A percentile compares a stretch with the other conserved stretches of the same genome.
These are phyloP conservation scores for Chinchilla lanigera DNA, from an alignment of 2,113 vertebrate species.

Conservation along the genomic window DNA sequence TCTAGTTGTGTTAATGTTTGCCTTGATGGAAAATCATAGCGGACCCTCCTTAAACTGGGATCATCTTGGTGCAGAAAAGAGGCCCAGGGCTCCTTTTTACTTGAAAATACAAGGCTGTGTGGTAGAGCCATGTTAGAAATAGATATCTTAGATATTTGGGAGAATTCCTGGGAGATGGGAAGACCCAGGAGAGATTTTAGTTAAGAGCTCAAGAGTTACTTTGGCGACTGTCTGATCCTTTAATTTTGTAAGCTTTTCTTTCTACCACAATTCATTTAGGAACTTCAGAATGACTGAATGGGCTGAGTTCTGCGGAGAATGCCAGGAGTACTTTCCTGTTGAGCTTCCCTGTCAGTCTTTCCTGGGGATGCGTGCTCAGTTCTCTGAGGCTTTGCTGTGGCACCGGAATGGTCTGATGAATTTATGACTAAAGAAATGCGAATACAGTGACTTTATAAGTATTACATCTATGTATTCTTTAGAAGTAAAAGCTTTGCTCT, in stretches of 20 bases:
- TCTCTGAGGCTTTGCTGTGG: background rate
- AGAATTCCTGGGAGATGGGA: background rate
- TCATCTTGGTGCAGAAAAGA: background rate
- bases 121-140: background rate
- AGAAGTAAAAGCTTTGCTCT: background rate
- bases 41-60: background rate
- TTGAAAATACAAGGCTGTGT: background rate
- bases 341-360: background rate
- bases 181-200: background rate
- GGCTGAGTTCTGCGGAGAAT: background rate
- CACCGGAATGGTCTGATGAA: background rate
- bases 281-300: background rate
- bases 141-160: background rate
- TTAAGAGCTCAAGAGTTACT: background rate
- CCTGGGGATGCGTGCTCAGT: background rate
- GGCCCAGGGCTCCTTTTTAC: background rate
- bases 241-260: background rate
- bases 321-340: background rate
- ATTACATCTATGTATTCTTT: background rate
- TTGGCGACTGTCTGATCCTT: background rate
- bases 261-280: background rate
- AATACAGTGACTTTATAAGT: background rate
- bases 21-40: background rate
- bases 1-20: background rate
- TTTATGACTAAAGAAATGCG: background rate